phyloP scores from a whole-genome alignment of 2,113 vertebrate genomes.

The Cavia porcellus region DNA sequence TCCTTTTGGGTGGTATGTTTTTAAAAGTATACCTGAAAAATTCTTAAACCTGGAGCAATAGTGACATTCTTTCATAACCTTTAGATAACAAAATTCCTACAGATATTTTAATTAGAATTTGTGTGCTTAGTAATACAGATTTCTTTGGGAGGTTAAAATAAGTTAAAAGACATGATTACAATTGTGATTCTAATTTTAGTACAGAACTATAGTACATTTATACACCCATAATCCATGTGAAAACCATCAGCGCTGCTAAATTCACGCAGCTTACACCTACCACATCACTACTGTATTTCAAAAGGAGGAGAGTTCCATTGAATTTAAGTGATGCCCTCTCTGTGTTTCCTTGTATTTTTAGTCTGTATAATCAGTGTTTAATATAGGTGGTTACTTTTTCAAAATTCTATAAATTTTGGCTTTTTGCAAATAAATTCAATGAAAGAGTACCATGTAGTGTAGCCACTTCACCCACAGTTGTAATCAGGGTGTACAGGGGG shows the following conservation, averaged over 20 bases:
- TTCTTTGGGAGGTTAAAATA: slow-evolving; percentile 30
- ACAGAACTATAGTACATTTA: not conserved
- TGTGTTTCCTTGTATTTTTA: not conserved
- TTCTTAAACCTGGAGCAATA: not conserved
- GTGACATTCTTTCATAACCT: slow-evolving; percentile 33
- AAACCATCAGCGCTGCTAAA: not conserved
- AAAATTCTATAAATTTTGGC: not conserved
- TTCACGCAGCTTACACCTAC: not conserved
- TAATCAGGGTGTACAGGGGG: not conserved
- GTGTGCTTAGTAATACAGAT: not conserved
- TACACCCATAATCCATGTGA: not conserved
- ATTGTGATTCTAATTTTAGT: not conserved
- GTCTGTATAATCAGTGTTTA: not conserved
- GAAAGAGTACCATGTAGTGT: not conserved
- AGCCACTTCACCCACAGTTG: not conserved
- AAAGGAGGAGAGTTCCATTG: not conserved
- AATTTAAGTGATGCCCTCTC: not conserved
- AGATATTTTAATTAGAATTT: slow-evolving; percentile 25
- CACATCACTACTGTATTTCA: slow-evolving; percentile 8
- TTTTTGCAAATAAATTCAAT: slow-evolving; percentile 16
- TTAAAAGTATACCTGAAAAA: not conserved
- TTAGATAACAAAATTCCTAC: not conserved
- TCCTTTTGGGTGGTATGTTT: slow-evolving; percentile 17
- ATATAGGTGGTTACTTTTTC: not conserved
- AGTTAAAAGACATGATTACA: slow-evolving; percentile 1